Conservation (phyloP, 2,113 vertebrate species). For the Andinoacara biseriatus region DNA sequence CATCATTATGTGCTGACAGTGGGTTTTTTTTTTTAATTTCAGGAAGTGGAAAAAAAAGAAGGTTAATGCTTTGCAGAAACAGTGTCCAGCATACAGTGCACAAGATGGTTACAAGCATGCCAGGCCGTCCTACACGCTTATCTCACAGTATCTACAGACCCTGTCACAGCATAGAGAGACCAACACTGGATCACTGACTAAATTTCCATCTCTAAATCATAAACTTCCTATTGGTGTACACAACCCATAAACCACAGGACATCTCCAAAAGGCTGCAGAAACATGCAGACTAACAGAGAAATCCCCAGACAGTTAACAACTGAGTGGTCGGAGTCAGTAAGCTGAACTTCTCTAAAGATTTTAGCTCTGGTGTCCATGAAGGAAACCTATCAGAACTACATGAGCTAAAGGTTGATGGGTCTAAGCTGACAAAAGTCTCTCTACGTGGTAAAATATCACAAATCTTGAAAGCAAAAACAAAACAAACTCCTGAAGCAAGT, state of each 20-base stretch:
- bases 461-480: background rate
- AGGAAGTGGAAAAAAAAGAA: conserved; percentile 65
- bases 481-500: conserved; percentile 19
- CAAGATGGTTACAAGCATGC: conserved; percentile 63
- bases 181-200: background rate
- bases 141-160: conserved; percentile 43
- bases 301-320: conserved; percentile 22
- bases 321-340: conserved; percentile 1
- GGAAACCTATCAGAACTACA: background rate
- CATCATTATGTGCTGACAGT: conserved; percentile 26
- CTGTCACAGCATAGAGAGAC: conserved; percentile 37
- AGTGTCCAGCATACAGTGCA: conserved; percentile 63
- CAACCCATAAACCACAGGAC: conserved; percentile 28
- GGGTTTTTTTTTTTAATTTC: conserved; percentile 41
- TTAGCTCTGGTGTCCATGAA: background rate
- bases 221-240: conserved; percentile 2
- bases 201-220: conserved; percentile 9
- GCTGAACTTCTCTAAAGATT: background rate
- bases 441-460: background rate
- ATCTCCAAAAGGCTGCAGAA: conserved; percentile 43
- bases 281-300: conserved; percentile 66
- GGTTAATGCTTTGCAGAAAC: conserved; percentile 62
- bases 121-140: conserved; percentile 39
- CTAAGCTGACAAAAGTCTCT: background rate
- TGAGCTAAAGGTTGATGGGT: background rate